Evolutionary conservation across 2,797 vertebrate genomes (phyloP).

Genomic region (Myotis daubentonii): DNA sequence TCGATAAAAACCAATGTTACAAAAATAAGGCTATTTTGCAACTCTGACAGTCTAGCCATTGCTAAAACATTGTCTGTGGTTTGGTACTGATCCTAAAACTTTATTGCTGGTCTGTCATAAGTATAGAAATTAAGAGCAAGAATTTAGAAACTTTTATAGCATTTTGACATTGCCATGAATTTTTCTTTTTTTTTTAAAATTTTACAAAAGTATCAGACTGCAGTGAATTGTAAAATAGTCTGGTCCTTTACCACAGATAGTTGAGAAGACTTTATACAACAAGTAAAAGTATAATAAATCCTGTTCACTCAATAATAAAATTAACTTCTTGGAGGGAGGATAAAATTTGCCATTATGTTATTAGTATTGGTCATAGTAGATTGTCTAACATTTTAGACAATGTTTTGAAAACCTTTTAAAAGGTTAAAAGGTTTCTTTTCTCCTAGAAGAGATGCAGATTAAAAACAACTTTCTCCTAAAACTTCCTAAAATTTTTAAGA

Average conservation of each 20-base stretch:
- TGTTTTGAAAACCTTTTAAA: neutral
- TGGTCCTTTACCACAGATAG: neutral
- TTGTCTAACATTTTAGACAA: neutral
- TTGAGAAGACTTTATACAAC: neutral
- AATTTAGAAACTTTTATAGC: neutral
- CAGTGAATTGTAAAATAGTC: neutral
- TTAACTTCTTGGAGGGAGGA: neutral
- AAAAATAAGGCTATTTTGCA: slow-evolving; percentile 21
- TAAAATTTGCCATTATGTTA: neutral
- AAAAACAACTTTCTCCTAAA: neutral
- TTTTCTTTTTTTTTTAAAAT: neutral
- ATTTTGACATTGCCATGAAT: neutral
- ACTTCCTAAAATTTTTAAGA: neutral
- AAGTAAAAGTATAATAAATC: neutral
- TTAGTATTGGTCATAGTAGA: neutral
- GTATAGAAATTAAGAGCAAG: neutral
- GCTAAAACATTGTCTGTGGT: neutral
- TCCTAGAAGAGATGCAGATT: neutral
- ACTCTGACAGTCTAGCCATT: neutral
- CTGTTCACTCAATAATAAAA: neutral
- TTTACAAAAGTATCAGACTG: neutral
- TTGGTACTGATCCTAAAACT: neutral
- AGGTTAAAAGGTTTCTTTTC: neutral
- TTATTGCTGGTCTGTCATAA: neutral
- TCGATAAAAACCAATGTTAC: neutral